A percentile compares a stretch with the other conserved stretches of the same genome.
phyloP scores from a whole-genome alignment of 2,113 vertebrate genomes.

The Oceanites oceanicus region DNA sequence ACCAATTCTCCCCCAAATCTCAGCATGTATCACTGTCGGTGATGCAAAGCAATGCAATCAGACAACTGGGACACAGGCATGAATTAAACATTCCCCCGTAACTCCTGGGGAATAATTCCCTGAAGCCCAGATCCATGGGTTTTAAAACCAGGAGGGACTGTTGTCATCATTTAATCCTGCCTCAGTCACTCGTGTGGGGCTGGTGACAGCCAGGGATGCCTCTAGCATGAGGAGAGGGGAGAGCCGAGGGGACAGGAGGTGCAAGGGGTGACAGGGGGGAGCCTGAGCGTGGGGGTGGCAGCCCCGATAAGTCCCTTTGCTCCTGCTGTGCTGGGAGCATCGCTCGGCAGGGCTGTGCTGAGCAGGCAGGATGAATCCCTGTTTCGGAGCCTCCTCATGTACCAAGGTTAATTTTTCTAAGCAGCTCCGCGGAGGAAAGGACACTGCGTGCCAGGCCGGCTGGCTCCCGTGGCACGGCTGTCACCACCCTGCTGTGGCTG shows the following conservation, averaged over 20 bases:
- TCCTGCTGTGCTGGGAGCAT: background rate
- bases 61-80: background rate
- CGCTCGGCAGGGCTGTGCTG: fast-evolving
- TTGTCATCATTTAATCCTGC: background rate
- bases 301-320: background rate
- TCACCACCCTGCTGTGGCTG: background rate
- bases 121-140: background rate
- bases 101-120: background rate
- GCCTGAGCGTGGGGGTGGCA: background rate
- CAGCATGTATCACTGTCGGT: background rate
- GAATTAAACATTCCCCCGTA: background rate
- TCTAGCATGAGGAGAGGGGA: fast-evolving
- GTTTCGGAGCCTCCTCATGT: background rate
- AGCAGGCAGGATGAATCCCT: background rate
- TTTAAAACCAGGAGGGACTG: background rate
- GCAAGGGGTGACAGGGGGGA: background rate
- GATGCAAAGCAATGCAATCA: background rate
- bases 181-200: background rate
- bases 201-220: background rate
- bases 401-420: background rate
- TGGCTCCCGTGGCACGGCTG: background rate
- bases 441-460: background rate
- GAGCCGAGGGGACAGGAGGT: background rate
- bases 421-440: background rate
- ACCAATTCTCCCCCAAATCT: background rate